Conservation (phyloP, 2,113 vertebrate genomes). For the Corythaeola cristata region DNA sequence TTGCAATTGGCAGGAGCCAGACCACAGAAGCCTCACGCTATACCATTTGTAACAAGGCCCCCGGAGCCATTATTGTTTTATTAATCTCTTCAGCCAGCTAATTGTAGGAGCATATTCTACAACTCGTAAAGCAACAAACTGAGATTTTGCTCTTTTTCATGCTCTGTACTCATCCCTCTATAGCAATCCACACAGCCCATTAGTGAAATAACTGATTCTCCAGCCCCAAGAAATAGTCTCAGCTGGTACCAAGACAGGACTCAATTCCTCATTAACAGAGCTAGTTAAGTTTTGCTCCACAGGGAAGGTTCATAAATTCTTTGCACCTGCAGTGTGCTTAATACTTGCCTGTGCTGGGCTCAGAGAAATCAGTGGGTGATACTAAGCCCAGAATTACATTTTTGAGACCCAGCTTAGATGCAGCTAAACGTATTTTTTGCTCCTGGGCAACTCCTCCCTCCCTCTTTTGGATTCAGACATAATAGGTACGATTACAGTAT, state of each 20-base stretch:
- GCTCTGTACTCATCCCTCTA: background rate
- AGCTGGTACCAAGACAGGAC: background rate
- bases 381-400: background rate
- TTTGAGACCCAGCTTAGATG: background rate
- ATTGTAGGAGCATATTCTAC: background rate
- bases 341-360: background rate
- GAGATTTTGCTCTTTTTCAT: background rate
- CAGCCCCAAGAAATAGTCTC: background rate
- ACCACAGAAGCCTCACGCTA: background rate
- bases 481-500: background rate
- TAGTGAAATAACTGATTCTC: background rate
- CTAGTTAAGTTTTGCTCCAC: background rate
- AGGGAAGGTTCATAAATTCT: background rate
- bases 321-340: background rate
- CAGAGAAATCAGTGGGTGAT: background rate
- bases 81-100: background rate
- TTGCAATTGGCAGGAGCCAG: background rate
- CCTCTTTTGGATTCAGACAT: background rate
- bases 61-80: background rate
- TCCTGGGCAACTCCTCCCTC: background rate
- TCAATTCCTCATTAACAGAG: background rate
- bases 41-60: background rate
- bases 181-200: background rate
- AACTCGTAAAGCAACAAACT: background rate
- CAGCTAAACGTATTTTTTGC: background rate